Base-by-base conservation (phyloP, 2,888 invertebrate species). In the Gastracanthus pulcherrimus region DNA sequence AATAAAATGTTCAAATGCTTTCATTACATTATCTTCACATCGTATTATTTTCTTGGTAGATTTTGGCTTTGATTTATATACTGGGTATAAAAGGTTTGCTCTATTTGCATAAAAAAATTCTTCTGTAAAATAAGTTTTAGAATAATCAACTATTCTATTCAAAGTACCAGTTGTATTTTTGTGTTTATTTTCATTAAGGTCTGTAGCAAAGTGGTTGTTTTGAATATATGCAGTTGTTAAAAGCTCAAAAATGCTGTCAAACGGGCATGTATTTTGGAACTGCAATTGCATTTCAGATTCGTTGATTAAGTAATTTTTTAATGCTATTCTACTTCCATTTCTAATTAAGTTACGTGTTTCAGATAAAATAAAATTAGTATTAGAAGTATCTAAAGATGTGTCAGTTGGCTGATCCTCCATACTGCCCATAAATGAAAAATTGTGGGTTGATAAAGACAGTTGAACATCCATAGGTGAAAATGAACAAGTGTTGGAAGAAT, bases 211-310 rank as follows among this genome's bases (percentile, higher is more conserved):
- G 29, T 29, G 11, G 13, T 41, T 41, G 29, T 67, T 67, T 29
- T 45, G 11, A 45, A n/a, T 9, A 11, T 67, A 45, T n/a, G 45
- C 67, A 66, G 19, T 38, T 2, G 38, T 66, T 6, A 67, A 13
- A 67, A 67, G 41, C n/a, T 67, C 67, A 67, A 67, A 26, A 26
- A 41, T 45, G 38, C 45, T 45, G 29, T 67, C 67, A 29, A 67
- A 67, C 13, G 67, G 67, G 6, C 67, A 45, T 45, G 45, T 67
- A 67, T 67, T 67, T 45, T 0, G 13, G 13, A 67, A 67, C 16
- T 19, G 1, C n/a, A 48, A 19, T 45, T 45, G 7, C 26, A 67
- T 67, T 67, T 11, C 4, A 13, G 7, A 26, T 7, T 67, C 1
- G 45, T 45, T 67, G 3, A 45, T 67, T 4, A 9, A 2, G n/a